Evolutionary conservation across 2,113 vertebrate genomes (phyloP).

Genomic region (Gallinago paraguaiae): DNA sequence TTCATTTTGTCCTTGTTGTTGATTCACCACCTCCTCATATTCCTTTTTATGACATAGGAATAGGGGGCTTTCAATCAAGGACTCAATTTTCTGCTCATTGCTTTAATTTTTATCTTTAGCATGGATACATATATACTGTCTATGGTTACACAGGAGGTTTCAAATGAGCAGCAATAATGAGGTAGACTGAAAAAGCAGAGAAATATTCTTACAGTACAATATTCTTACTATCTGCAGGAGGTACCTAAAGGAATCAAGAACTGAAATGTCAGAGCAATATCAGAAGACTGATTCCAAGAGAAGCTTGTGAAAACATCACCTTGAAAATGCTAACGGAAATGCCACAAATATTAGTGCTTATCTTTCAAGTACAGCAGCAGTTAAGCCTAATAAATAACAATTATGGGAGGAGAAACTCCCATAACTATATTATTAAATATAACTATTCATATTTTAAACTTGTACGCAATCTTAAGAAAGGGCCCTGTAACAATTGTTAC

Average conservation of each 20-base stretch:
- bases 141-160: neutral
- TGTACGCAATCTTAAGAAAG: neutral
- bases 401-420: neutral
- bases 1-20: neutral
- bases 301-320: neutral
- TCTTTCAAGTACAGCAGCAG: neutral
- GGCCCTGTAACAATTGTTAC: conserved; percentile 6
- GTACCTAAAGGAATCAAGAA: neutral
- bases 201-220: neutral
- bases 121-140: neutral
- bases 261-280: neutral
- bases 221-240: neutral
- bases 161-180: neutral
- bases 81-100: neutral
- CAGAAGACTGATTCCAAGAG: neutral
- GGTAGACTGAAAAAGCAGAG: neutral
- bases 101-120: neutral
- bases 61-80: neutral
- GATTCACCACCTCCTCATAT: neutral
- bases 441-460: neutral
- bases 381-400: neutral
- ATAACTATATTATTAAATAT: neutral
- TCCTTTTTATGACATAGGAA: neutral
- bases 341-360: neutral
- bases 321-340: neutral